These are phyloP conservation scores for Zosterops pallidus DNA, from an alignment of 2,113 vertebrate species.

Conservation along the genomic window DNA sequence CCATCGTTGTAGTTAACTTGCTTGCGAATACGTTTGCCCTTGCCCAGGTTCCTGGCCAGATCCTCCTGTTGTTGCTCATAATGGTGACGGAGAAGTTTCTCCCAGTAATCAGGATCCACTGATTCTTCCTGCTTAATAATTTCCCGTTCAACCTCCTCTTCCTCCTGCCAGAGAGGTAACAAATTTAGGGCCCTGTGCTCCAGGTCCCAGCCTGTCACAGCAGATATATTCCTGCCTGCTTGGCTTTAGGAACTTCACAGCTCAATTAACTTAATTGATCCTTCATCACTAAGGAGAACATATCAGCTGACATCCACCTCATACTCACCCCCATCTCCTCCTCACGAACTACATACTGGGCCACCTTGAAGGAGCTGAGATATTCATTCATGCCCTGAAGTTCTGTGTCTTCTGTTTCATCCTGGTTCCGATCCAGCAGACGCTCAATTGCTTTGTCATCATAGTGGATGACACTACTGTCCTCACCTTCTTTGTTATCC, in stretches of 20 bases:
- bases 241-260: not conserved
- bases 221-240: not conserved
- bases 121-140: conserved; percentile 99
- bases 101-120: conserved; percentile 98
- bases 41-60: conserved; percentile 94
- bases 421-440: conserved; percentile 91
- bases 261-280: not conserved
- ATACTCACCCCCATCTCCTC: conserved; percentile 92
- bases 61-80: conserved; percentile 99
- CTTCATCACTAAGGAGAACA: not conserved
- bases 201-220: not conserved
- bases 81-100: conserved; percentile 96
- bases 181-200: not conserved
- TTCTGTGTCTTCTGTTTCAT: conserved; percentile 94
- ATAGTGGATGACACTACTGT: conserved; percentile 96
- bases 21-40: conserved; percentile 97
- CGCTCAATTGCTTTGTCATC: conserved; percentile 94
- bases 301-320: not conserved
- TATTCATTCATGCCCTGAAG: conserved; percentile 99
- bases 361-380: conserved; percentile 98
- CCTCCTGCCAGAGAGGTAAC: conserved; percentile 76
- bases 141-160: conserved; percentile 96
- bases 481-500: conserved; percentile 93
- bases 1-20: conserved; percentile 99
- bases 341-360: conserved; percentile 96